Evolutionary conservation across 2,888 invertebrate genomes (phyloP), one percentile per base, ranked within the genome.

Genomic region (Drosophila algonquin): DNA sequence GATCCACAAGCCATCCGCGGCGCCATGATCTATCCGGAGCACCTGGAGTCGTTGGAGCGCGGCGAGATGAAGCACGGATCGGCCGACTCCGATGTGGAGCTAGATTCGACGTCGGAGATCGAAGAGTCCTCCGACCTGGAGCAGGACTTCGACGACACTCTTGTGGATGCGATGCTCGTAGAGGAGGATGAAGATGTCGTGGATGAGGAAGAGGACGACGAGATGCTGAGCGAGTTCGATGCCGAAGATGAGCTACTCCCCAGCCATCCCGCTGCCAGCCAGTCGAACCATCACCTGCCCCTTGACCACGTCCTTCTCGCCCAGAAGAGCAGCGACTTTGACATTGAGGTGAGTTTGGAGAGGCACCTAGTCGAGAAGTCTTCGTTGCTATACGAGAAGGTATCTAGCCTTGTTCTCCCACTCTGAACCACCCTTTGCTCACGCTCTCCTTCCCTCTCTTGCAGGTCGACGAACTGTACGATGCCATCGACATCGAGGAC

Each of bases 1-100:
- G 98, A 99, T 93, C 98, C 98, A 0, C 94, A 95, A 76, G 98
- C 98, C 9, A 98, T 98, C 64, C 95, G 96, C 82, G 96, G 96
- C 87, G 97, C 98, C 3, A 98, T 99, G 98, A 96, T 97, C 46
- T 96, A 96, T 93, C 98, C 99, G 89, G 97, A 97, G 80, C 95
- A 96, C 89, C 92, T 98, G 82, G 97, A 97, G 89, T 94, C 96
- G 0, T 90, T 98, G 47, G 97, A 98, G 91, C 94, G 96, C 2
- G 97, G 98, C 1, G 97, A 97, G 92, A 95, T 98, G 95, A 97
- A 97, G 90, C 96, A 97, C 91, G 95, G 94, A 9, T 93, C 93
- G 1, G 93, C 93, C 50, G 94, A 94, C 48, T 94, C 94, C 24
- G 95, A 95, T 56, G 95, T 95, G 50, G 89, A 92, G 64, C 75